Percentiles rank a stretch among this genome's conserved stretches.
These are phyloP conservation scores for Clarias batrachus DNA, from an alignment of 2,113 vertebrate species.

Conservation along the genomic window DNA sequence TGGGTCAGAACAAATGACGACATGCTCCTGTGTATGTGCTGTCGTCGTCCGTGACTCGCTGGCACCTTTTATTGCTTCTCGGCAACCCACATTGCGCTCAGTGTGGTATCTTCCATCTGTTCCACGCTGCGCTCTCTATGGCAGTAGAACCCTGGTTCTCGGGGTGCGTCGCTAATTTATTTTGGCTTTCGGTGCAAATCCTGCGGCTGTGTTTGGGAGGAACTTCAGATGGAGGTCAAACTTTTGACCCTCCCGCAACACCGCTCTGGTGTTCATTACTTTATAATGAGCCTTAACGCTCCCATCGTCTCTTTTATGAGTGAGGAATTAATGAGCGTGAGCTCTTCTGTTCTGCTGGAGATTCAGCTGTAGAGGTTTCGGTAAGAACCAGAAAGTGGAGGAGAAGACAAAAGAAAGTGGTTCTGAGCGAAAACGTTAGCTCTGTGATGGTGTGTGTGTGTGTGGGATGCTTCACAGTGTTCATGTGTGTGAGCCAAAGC, in stretches of 20 bases:
- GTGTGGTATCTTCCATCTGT: constrained; percentile 48
- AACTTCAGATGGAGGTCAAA: constrained; percentile 17
- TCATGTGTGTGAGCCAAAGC: constrained; percentile 50
- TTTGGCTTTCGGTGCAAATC: constrained; percentile 15
- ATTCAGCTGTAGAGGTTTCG: background rate
- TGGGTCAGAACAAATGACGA: constrained; percentile 37
- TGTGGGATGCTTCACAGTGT: constrained; percentile 51
- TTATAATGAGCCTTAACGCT: background rate
- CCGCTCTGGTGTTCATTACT: background rate
- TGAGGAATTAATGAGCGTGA: background rate
- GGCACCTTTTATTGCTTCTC: constrained; percentile 32
- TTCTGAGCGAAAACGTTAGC: constrained; percentile 16
- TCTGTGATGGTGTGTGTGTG: constrained; percentile 16
- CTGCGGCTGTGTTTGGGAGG: background rate
- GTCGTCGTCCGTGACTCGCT: constrained; percentile 1
- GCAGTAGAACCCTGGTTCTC: background rate
- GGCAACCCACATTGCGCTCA: constrained; percentile 35
- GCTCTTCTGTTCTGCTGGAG: background rate
- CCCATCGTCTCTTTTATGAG: background rate
- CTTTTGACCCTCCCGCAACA: background rate
- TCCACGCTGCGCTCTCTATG: background rate
- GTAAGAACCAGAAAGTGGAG: background rate
- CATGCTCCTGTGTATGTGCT: constrained; percentile 27
- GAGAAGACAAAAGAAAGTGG: constrained; percentile 11
- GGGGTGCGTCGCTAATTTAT: constrained; percentile 21